These are phyloP conservation scores for Rhagoletis pomonella DNA, from an alignment of 1,140 invertebrate species.

Conservation along the genomic window DNA sequence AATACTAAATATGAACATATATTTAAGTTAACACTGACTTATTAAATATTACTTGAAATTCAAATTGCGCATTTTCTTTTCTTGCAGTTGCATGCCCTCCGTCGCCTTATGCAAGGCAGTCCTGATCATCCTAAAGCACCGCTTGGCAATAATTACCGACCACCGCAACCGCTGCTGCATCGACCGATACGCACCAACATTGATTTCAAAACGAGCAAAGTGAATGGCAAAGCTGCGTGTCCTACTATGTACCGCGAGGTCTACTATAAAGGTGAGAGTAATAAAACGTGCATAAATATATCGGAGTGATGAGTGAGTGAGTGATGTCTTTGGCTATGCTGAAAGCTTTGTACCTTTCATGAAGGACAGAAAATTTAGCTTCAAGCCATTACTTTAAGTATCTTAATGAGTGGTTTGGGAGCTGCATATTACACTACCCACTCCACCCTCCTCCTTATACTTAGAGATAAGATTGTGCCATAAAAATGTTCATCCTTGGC, in stretches of 20 bases:
- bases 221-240: conserved; percentile 84
- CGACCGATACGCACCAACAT: conserved; percentile 96
- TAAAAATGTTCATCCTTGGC: too few species aligned
- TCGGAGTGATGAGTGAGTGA: too few species aligned
- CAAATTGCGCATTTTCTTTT: conserved; percentile 57
- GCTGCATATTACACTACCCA: too few species aligned
- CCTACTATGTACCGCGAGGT: conserved; percentile 91
- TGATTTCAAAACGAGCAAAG: conserved; percentile 89
- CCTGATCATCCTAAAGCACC: conserved; percentile 89
- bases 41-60: neutral
- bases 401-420: too few species aligned
- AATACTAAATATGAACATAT: neutral
- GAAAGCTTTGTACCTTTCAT: too few species aligned
- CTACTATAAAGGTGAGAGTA: conserved; percentile 85
- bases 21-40: neutral
- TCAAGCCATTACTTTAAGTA: too few species aligned
- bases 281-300: too few species aligned
- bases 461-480: too few species aligned
- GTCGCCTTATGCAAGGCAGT: conserved; percentile 91
- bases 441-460: too few species aligned
- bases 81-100: conserved; percentile 85
- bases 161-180: conserved; percentile 91
- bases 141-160: conserved; percentile 94
- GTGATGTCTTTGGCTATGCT: too few species aligned
- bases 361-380: too few species aligned